phyloP scores from a whole-genome alignment of 2,113 vertebrate genomes.

The Fregata magnificens region DNA sequence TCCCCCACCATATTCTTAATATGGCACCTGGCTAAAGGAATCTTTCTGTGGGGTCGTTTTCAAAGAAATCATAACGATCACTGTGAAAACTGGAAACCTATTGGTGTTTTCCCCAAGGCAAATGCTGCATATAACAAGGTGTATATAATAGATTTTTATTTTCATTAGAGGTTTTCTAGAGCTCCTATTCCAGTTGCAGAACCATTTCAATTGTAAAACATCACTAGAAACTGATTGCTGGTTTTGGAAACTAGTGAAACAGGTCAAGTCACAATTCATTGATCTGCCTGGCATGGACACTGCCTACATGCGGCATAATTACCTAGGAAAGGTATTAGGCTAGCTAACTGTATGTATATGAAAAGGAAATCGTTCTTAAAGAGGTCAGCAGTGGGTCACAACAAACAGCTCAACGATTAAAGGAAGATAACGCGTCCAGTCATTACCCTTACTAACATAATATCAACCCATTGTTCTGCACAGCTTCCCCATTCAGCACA shows the following conservation, averaged over 20 bases:
- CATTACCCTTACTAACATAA: background rate
- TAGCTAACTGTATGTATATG: background rate
- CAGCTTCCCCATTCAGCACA: background rate
- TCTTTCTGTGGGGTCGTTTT: conserved; percentile 27
- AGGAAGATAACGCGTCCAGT: background rate
- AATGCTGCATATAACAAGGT: conserved; percentile 11
- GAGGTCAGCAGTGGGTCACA: conserved; percentile 18
- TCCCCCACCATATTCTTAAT: background rate
- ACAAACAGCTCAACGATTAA: conserved; percentile 11
- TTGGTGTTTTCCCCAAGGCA: background rate
- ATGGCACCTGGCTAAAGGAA: conserved; percentile 10
- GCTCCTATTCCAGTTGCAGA: background rate
- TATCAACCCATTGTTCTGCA: background rate
- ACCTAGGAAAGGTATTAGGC: background rate
- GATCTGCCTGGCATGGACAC: background rate
- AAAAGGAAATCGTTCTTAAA: conserved; percentile 17
- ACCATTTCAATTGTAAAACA: background rate
- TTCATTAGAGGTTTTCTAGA: conserved; percentile 37
- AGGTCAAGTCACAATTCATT: background rate
- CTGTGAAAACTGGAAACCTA: background rate
- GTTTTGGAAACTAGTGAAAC: background rate
- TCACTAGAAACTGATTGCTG: background rate
- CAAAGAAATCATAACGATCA: conserved; percentile 38
- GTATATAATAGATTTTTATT: conserved; percentile 3
- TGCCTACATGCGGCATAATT: background rate